Base-by-base conservation (phyloP, 2,113 vertebrate genomes). In the Poeciliopsis occidentalis region DNA sequence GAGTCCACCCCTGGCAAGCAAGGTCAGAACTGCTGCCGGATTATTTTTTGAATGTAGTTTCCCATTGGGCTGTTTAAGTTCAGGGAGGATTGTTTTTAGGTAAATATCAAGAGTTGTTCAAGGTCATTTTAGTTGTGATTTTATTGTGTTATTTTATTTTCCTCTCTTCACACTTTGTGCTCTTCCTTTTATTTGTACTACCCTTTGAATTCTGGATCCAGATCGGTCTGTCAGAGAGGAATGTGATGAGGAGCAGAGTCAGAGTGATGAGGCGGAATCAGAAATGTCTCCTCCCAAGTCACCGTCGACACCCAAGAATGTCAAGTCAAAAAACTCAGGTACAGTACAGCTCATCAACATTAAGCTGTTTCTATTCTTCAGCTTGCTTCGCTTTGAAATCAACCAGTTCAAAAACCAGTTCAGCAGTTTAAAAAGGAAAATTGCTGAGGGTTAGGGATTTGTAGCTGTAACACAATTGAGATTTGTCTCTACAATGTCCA, bases 271-370 rank as follows among this genome's bases (percentile, higher is more conserved):
- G 0, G 92, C 95, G 0, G 97, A 98, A 41, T 76, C 94, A 0
- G 97, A 98, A 81, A 84, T 94, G 2, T 98, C 98, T 0, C 97
- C 97, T 0, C 96, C 96, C 0, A 98, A 97, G 71, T 98, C 97
- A 0, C 98, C 97, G 0, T 96, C 97, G 0, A 98, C 97, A 3
- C 98, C 98, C 0, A 97, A 97, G 78, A 95, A 94, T 0, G 66
- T 95, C 88, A 97, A 96, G 82, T 94, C 95, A 89, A 98, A 96
- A 86, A 97, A 94, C 60, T 93, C 97, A 93, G 97, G 98, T 98
- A 85, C 65, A 69, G 69, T 67, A 37, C 27, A 68, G 32, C 44
- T 65, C 15, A 34, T 47, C 39, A 47, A 15, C 44, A 5, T 17
- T n/a, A 8, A 57, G 8, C 22, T n/a, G 22, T n/a, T 57, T 2